Base-by-base conservation (phyloP, 2,888 invertebrate genomes). In the Drosophila histrio region DNA sequence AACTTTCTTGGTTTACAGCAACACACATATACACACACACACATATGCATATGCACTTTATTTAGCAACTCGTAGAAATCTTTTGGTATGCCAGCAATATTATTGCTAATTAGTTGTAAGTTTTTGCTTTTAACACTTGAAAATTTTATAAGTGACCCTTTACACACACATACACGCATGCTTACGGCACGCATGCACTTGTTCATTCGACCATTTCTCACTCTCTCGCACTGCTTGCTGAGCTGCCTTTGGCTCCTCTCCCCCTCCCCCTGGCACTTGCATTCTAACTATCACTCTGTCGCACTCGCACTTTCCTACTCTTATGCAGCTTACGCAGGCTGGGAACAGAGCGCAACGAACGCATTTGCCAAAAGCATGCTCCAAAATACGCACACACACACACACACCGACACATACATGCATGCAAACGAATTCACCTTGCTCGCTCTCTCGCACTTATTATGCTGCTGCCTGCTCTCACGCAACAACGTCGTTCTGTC, bases 331-430 rank as follows among this genome's bases (percentile, higher is more conserved):
- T 62, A 65, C 62, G 69, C 67, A 56, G 52, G 43, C 62, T 44
- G 32, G 54, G 41, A 56, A 67, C 62, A 53, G 28, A 28, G 34
- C 34, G 11, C 54, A 66, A 66, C 77, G 79, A 79, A 83, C 81
- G 78, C 81, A 80, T 80, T 80, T 80, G 81, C 72, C 84, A 78
- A 80, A 83, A 67, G 77, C 77, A 72, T 82, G 85, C 86, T 77
- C 75, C 83, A 82, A 79, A 77, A 79, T 79, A 77, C 79, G 69
- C 71, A 72, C 63, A 57, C 62, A 72, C 39, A 66, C 58, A 53
- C 8, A 53, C 19, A 38, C 15, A 56, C 19, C 26, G 1, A 68
- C n/a, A 59, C 19, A 43, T 6, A 46, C 26, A 49, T 34, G 36
- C 21, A 39, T 28, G 43, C 11, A 56, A 36, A 30, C 43, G 43